These are phyloP conservation scores for Gryllus longicercus DNA, from an alignment of 2,888 invertebrate genomes.

Conservation along the genomic window DNA sequence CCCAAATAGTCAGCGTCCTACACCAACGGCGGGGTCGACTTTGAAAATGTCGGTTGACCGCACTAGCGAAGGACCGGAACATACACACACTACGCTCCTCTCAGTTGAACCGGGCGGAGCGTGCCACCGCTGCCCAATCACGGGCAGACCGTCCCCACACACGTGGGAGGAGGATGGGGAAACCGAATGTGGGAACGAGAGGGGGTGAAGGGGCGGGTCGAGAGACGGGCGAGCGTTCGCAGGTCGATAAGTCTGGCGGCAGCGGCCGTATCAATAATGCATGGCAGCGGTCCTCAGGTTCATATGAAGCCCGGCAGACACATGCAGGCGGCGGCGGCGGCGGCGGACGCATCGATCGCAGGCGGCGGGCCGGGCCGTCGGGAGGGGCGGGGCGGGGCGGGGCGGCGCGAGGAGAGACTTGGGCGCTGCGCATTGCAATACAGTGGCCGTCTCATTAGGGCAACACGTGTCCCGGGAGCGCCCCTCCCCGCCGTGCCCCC, in stretches of 20 bases:
- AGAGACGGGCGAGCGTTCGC: not conserved
- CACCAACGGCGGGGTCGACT: no score
- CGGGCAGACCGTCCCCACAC: no score
- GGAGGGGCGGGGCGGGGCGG: not conserved
- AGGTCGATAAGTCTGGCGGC: not conserved
- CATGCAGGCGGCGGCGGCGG: not conserved
- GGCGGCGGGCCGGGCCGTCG: not conserved
- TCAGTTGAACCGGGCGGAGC: no score
- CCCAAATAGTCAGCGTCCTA: no score
- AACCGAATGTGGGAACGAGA: no score
- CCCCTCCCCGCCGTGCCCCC: no score
- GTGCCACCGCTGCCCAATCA: no score
- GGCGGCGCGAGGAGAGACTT: not conserved
- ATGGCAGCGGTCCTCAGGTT: not conserved
- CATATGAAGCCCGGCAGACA: not conserved
- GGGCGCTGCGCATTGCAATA: conserved; percentile 17
- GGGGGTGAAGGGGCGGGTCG: no score
- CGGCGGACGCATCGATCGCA: not conserved
- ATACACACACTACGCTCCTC: no score
- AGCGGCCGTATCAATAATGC: conserved; percentile 6
- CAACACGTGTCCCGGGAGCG: not conserved
- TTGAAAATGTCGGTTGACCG: no score
- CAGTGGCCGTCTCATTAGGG: conserved; percentile 17
- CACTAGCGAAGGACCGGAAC: no score
- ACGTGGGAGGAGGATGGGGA: no score